Evolutionary conservation across 92 coral and sea anemone species (phyloP), one percentile per base, ranked within the genome.

Genomic region (Palythoa heliodiscus): DNA sequence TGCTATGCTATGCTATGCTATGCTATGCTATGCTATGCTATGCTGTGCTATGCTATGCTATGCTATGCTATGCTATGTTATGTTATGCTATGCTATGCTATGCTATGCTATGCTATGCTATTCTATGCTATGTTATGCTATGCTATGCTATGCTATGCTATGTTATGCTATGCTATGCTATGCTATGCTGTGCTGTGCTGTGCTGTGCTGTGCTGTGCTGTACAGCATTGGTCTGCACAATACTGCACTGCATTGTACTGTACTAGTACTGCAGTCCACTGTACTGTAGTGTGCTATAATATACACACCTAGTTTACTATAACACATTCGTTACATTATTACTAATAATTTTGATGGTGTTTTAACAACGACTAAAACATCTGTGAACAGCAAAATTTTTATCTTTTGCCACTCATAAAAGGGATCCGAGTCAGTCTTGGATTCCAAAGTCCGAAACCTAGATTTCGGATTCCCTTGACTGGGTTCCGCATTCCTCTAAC

Each of bases 131-230:
- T n/a, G n/a, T n/a, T n/a, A 11, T 66, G 71, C 29, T 23, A 11
- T 24, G 10, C 25, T 66, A 35, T 53, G 1, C 83, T 77, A n/a
- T 77, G 19, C 83, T 77, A n/a, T 77, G 7, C 83, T 77, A n/a
- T 77, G 19, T 70, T 77, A 24, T 52, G 7, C 83, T 77, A 24
- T 52, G 19, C 83, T 77, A 24, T 52, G 19, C 83, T 47, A n/a
- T 77, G 19, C 83, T 77, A n/a, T 77, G 19, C 83, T 77, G 58
- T 77, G 29, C 83, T 77, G 58, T 77, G 19, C 83, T 77, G 58
- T 77, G 19, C 83, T 77, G 58, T 77, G 19, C 83, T 77, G 58
- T 77, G 19, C 83, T 77, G 58, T 77, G 19, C 83, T 77, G 58
- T 77, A 52, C 83, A 43, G 58, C 53, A 52, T 70, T 77, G 58